Evolutionary conservation across 2,797 vertebrate species (phyloP), one percentile per base, ranked within the genome.

Genomic region (Emydoidea blandingii): DNA sequence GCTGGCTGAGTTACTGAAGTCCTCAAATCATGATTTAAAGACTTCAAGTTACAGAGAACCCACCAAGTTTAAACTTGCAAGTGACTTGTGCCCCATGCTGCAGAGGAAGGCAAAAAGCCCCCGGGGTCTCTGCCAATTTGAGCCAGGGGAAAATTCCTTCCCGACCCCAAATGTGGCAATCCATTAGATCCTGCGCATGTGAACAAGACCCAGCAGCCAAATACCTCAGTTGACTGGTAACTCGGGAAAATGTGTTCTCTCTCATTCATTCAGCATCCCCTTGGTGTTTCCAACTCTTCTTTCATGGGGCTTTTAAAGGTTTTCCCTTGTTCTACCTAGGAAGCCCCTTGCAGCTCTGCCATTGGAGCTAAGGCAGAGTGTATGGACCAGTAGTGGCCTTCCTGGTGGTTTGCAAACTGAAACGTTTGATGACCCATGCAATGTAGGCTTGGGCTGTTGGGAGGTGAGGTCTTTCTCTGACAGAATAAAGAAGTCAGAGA

Each of bases 401-500:
- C 18, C 59, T 47, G 68, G 52, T 52, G 74, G 74, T 78, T 52
- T 57, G 9, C 15, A 23, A 12, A 72, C 37, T 72, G 65, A 41
- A 47, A 2, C 2, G n/a, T 15, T 27, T 47, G 53, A 72, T 85
- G 14, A 56, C 41, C 19, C 47, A 89, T 68, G 53, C 78, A 41
- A 5, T 3, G 53, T 41, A 47, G 53, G 1, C 1, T 47, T 2
- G 25, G 31, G 79, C 86, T 56, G 6, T 14, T 44, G 87, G 68
- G 15, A 65, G 23, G 1, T 2, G 34, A 54, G 83, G 2, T 78
- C 14, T 78, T 49, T 49, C 74, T 78, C 74, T 78, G 74, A 78
- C 12, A 6, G 44, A 90, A 72, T 0, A 0, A 72, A 57, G 53
- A 21, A 83, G 37, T 27, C 23, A 80, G 16, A 11, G 2, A 54